A percentile compares a stretch with the other conserved stretches of the same genome.
phyloP scores from a whole-genome alignment of 2,888 invertebrate species.

The Meteorus colon region DNA sequence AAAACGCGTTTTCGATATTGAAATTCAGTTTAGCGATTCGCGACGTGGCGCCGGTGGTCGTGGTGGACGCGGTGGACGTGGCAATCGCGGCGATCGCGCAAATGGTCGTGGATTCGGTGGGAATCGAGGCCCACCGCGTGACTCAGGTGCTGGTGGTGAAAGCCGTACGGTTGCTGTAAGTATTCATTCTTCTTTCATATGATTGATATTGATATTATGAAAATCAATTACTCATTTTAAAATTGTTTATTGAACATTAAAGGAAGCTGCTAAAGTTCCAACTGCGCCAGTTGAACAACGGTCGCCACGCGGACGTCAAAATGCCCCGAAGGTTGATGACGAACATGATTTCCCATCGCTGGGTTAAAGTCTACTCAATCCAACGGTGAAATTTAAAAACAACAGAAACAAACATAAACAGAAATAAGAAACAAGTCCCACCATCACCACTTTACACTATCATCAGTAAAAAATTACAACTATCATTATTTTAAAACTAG shows the following conservation, averaged over 20 bases:
- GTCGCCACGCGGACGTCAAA: constrained; percentile 71
- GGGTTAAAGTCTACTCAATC: constrained; percentile 76
- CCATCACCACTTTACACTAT: constrained; percentile 58
- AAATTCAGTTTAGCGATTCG: constrained; percentile 89
- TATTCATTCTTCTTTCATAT: constrained; percentile 32
- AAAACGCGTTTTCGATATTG: constrained; percentile 89
- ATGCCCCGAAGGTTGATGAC: constrained; percentile 93
- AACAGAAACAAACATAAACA: constrained; percentile 43
- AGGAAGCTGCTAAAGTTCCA: constrained; percentile 51
- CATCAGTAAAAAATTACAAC: constrained; percentile 58
- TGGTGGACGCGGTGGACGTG: constrained; percentile 79
- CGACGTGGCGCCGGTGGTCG: constrained; percentile 82
- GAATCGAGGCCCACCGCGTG: constrained; percentile 62
- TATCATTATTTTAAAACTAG: constrained; percentile 55
- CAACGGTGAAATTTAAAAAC: constrained; percentile 42
- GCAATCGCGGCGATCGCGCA: constrained; percentile 74
- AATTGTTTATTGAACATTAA: constrained; percentile 16
- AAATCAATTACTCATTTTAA: background rate
- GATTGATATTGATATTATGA: background rate
- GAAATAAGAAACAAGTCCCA: constrained; percentile 47
- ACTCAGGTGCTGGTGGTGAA: constrained; percentile 66
- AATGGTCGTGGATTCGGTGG: constrained; percentile 73
- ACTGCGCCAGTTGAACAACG: constrained; percentile 62
- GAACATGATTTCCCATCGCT: constrained; percentile 96
- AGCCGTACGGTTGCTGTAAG: constrained; percentile 67